Percentiles rank a stretch among this genome's conserved stretches.
phyloP scores from a whole-genome alignment of 2,888 invertebrate species.

The Merodon equestris region DNA sequence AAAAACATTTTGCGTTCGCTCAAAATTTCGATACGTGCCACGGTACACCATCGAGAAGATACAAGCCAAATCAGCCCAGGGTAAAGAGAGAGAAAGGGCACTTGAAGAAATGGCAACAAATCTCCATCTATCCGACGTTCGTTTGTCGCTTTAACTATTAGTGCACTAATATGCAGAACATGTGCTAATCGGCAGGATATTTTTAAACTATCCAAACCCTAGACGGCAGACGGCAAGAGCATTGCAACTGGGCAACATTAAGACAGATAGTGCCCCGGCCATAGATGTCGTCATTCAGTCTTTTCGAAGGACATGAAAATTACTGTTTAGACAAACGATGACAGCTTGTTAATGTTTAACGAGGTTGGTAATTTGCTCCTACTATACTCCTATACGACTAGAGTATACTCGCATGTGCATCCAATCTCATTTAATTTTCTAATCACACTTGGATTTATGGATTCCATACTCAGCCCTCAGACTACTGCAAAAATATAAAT shows the following conservation, averaged over 20 bases:
- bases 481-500: constrained; percentile 42
- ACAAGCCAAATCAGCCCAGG: too few species aligned
- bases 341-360: constrained; percentile 69
- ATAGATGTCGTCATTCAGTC: constrained; percentile 64
- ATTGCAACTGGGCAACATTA: too few species aligned
- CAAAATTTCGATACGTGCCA: constrained; percentile 52
- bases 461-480: constrained; percentile 42
- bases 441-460: constrained; percentile 66
- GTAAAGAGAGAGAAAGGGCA: constrained; percentile 8
- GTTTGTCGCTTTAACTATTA: constrained; percentile 15
- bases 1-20: constrained; percentile 65
- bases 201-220: constrained; percentile 48
- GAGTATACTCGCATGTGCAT: constrained; percentile 15
- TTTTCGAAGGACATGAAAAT: constrained; percentile 69
- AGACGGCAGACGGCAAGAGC: constrained; percentile 8
- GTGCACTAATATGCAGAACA: constrained; percentile 68
- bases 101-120: neutral
- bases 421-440: constrained; percentile 64
- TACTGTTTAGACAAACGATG: constrained; percentile 69
- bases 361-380: constrained; percentile 68
- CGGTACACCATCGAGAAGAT: too few species aligned
- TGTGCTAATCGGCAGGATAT: constrained; percentile 67
- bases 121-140: constrained; percentile 10
- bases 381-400: constrained; percentile 26
- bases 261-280: constrained; percentile 29